Percentiles rank a stretch among this genome's conserved stretches.
phyloP scores from a whole-genome alignment of 1,140 invertebrate species.

The Physella acuta region DNA sequence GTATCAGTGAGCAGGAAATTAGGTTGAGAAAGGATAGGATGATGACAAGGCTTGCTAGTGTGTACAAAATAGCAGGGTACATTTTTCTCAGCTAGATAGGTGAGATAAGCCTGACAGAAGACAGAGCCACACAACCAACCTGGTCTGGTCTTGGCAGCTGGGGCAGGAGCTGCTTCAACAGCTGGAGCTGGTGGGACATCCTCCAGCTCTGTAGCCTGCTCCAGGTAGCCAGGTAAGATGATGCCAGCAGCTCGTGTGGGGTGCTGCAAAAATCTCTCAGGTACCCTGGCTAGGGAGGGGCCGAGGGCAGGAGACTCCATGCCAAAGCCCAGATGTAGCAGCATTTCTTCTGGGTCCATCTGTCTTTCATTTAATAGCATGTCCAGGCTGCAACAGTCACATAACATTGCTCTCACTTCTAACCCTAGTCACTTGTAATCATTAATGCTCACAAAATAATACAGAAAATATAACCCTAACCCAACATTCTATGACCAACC shows the following conservation, averaged over 20 bases:
- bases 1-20: too few species aligned
- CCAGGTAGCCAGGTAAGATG: background rate
- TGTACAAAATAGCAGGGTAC: too few species aligned
- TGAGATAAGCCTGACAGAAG: too few species aligned
- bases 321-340: constrained; percentile 35
- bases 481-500: too few species aligned
- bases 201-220: background rate
- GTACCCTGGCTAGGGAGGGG: constrained; percentile 27
- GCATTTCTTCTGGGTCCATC: constrained; percentile 35
- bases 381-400: constrained; percentile 34
- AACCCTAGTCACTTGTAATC: too few species aligned
- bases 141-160: constrained; percentile 1
- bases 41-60: too few species aligned
- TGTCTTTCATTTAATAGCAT: constrained; percentile 35
- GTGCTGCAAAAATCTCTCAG: constrained; percentile 32
- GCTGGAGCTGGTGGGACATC: background rate
- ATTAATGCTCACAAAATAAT: too few species aligned
- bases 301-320: background rate
- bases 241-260: constrained; percentile 8
- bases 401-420: too few species aligned
- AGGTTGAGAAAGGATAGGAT: too few species aligned
- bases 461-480: too few species aligned
- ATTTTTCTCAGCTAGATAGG: too few species aligned
- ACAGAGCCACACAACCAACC: constrained; percentile 12
- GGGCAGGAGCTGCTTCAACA: background rate